These are phyloP conservation scores for Callipepla californica DNA, from an alignment of 2,113 vertebrate genomes.

Conservation along the genomic window DNA sequence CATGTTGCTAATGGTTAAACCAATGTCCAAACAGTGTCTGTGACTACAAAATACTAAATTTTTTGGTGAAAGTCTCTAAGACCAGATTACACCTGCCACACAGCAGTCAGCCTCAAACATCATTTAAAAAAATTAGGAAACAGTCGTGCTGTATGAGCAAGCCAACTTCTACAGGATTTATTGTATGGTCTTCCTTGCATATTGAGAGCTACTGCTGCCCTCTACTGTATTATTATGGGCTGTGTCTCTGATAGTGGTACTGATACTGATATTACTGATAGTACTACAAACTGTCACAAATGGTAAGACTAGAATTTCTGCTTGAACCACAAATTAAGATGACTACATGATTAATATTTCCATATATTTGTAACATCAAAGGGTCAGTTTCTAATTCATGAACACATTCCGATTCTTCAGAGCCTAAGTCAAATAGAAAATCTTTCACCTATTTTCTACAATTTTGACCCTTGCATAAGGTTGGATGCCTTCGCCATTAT, in stretches of 20 bases:
- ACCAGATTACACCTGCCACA: not conserved
- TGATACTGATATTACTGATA: too few relatives aligned
- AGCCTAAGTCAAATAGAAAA: not conserved
- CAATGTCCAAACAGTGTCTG: not conserved
- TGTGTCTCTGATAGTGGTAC: not conserved
- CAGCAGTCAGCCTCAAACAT: not conserved
- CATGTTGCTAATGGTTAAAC: not conserved
- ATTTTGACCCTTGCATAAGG: not conserved
- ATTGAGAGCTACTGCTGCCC: conserved; percentile 55
- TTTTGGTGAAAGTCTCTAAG: not conserved
- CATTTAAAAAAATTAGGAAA: not conserved
- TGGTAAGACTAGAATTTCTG: not conserved
- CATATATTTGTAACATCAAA: not conserved
- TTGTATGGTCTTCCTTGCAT: not conserved
- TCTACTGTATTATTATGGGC: conserved; percentile 41
- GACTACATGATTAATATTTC: not conserved
- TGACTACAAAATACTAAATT: not conserved
- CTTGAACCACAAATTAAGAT: not conserved
- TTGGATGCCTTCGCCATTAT: not conserved
- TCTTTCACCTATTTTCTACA: not conserved
- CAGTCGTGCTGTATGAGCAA: not conserved
- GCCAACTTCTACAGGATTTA: not conserved
- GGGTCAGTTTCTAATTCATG: not conserved
- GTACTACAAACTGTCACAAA: not conserved
- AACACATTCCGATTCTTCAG: not conserved